Evolutionary conservation across 2,797 vertebrate species (phyloP), one percentile per base, ranked within the genome.

Genomic region (Euthynnus affinis): DNA sequence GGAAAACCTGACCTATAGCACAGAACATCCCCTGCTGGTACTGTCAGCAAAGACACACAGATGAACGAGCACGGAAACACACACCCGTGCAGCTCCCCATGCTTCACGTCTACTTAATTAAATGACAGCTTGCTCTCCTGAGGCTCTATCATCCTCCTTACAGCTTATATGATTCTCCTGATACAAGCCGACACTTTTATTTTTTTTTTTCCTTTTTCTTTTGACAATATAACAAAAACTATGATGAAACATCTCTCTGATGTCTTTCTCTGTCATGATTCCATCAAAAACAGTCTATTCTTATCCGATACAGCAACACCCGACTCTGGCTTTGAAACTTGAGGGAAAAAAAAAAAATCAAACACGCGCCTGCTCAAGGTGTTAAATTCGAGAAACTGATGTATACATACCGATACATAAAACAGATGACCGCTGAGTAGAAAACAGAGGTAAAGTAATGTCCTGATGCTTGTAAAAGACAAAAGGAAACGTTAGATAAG

Each of bases 21-120:
- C 37, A 51, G 55, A 84, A 74, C 62, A 74, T 52, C 62, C 55
- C 81, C 71, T 69, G 73, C 69, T 71, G 68, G 71, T 44, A 51
- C 44, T 62, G 78, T 76, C 77, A 80, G 40, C 67, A 62, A 40
- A 62, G 22, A 46, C 23, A 57, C 64, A 60, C 51, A 75, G 57
- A 82, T 59, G 48, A 68, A 68, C 2, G 3, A 56, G 34, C 66
- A 59, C 4, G 1, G 3, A 48, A 42, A 71, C 20, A 8, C 4
- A 48, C 56, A 18, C 9, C 1, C 52, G 6, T 27, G 44, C 64
- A 32, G 1, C 55, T 62, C 68, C 75, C 79, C 49, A 22, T 46
- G 68, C 75, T 77, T 76, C 70, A 66, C n/a, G 14, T 81, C 74
- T 78, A 23, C 53, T 87, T 90, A 89, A 93, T 90, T 88, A 91